A percentile compares a stretch with the other conserved stretches of the same genome.
phyloP scores from a whole-genome alignment of 2,113 vertebrate genomes.

The Oryctolagus cuniculus region mOryCun1.1 NC_091432.1:71286001-71286500 shows the following conservation, averaged over 20 bases:
- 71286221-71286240: not conserved
- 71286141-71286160: not conserved
- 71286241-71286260: not conserved
- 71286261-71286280: not conserved
- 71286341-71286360: not conserved
- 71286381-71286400: not conserved
- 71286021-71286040: not conserved
- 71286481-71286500: not conserved
- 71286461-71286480: not conserved
- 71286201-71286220: not conserved
- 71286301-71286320: not conserved
- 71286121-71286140: not conserved
- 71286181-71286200: not conserved
- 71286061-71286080: not conserved
- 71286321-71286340: not conserved
- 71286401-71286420: not conserved
- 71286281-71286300: not conserved
- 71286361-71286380: not conserved
- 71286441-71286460: not conserved
- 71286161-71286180: not conserved
- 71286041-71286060: not conserved
- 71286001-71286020: not conserved
- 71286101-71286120: not conserved
- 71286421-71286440: not conserved
- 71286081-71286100: not conserved